Evolutionary conservation across 2,888 invertebrate species (phyloP).

Genomic region (Axea sp.): DNA sequence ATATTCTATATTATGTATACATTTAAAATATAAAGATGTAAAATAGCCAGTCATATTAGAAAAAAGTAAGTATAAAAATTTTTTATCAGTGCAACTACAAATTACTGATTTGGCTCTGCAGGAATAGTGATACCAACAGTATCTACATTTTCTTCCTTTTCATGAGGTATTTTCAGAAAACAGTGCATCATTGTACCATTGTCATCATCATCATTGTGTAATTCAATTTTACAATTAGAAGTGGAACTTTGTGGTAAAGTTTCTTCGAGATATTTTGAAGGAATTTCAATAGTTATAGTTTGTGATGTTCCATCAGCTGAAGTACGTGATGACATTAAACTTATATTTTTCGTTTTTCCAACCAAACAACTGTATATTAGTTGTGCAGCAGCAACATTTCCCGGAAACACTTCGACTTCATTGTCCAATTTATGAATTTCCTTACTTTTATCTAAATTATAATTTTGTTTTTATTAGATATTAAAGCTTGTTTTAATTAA

Average conservation of each 20-base stretch:
- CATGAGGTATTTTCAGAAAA: constrained; percentile 74
- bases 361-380: constrained; percentile 77
- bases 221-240: too few species aligned
- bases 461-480: constrained; percentile 1
- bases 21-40: too few species aligned
- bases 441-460: constrained; percentile 16
- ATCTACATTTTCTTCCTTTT: constrained; percentile 80
- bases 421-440: constrained; percentile 63
- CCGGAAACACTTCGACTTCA: constrained; percentile 77
- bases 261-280: constrained; percentile 74
- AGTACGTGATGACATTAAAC: constrained; percentile 77
- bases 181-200: constrained; percentile 80
- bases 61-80: too few species aligned
- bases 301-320: constrained; percentile 77
- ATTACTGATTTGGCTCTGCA: constrained; percentile 77
- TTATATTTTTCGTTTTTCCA: constrained; percentile 75
- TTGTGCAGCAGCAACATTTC: constrained; percentile 78
- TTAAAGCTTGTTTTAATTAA: too few species aligned
- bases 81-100: too few species aligned
- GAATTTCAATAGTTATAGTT: constrained; percentile 77
- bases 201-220: constrained; percentile 73
- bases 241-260: constrained; percentile 69
- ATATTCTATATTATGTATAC: too few species aligned
- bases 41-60: too few species aligned
- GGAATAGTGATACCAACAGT: constrained; percentile 82